phyloP scores from a whole-genome alignment of 2,113 vertebrate species.

The Nycticorax nycticorax region DNA sequence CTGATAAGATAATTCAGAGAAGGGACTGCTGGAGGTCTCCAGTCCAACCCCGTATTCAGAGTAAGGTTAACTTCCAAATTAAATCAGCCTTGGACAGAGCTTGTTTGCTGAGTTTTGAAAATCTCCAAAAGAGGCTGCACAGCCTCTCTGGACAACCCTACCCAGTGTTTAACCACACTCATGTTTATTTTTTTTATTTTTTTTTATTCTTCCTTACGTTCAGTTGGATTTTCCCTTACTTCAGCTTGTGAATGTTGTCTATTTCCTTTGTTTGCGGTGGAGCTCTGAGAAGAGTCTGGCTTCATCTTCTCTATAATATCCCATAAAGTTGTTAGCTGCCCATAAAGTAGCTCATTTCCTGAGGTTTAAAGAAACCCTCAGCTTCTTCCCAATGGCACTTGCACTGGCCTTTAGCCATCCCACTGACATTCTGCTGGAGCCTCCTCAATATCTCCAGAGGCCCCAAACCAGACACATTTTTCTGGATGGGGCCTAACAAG shows the following conservation, averaged over 20 bases:
- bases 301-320: neutral
- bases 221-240: neutral
- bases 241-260: neutral
- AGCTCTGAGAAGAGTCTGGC: neutral
- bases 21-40: neutral
- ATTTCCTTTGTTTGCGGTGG: neutral
- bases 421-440: neutral
- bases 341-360: neutral
- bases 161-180: neutral
- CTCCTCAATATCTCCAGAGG: neutral
- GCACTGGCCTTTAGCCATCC: neutral
- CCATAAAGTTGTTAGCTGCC: neutral
- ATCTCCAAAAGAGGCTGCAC: neutral
- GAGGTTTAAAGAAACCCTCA: neutral
- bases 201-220: neutral
- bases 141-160: neutral
- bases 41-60: neutral
- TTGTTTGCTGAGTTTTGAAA: neutral
- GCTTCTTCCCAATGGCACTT: neutral
- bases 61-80: neutral
- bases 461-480: neutral
- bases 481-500: neutral
- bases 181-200: neutral
- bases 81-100: neutral
- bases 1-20: neutral